A percentile compares a stretch with the other conserved stretches of the same genome.
Evolutionary conservation across 1,140 invertebrate species (phyloP).

Genomic region (Leptopilina boulardi): DNA sequence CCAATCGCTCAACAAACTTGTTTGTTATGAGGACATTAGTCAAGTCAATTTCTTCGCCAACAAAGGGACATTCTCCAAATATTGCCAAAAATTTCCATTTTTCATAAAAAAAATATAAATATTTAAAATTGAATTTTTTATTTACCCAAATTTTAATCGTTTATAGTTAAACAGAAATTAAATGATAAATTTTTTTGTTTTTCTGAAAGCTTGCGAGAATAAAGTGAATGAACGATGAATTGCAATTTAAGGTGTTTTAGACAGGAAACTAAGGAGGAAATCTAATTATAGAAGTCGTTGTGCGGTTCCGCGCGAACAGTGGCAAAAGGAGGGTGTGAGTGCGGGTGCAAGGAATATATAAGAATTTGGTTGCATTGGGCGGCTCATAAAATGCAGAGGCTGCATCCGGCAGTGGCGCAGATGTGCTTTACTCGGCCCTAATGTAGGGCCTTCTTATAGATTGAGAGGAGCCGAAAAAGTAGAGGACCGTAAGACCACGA

Average conservation of each 20-base stretch:
- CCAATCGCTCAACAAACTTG: not conserved
- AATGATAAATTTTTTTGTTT: too few species aligned
- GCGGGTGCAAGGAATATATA: slow-evolving; percentile 66
- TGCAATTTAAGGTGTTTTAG: slow-evolving; percentile 60
- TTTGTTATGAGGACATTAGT: slow-evolving; percentile 19
- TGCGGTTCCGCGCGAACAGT: slow-evolving; percentile 51
- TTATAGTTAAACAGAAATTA: too few species aligned
- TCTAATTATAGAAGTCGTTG: slow-evolving; percentile 74
- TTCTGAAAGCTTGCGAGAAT: too few species aligned
- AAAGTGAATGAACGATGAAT: not conserved
- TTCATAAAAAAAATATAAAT: too few species aligned
- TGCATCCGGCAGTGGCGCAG: slow-evolving; percentile 73
- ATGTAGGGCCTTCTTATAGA: slow-evolving; percentile 39
- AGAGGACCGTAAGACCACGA: slow-evolving; percentile 22
- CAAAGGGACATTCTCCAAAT: not conserved
- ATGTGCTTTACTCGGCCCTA: slow-evolving; percentile 65
- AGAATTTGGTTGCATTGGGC: slow-evolving; percentile 70
- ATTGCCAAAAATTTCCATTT: not conserved
- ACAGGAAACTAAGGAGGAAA: slow-evolving; percentile 60
- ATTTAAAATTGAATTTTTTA: too few species aligned
- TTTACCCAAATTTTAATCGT: too few species aligned
- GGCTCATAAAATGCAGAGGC: slow-evolving; percentile 72
- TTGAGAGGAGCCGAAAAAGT: slow-evolving; percentile 49
- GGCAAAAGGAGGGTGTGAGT: slow-evolving; percentile 56
- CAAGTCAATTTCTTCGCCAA: not conserved